phyloP scores from a whole-genome alignment of 1,140 invertebrate species.

The Aradophagus sp. region DNA sequence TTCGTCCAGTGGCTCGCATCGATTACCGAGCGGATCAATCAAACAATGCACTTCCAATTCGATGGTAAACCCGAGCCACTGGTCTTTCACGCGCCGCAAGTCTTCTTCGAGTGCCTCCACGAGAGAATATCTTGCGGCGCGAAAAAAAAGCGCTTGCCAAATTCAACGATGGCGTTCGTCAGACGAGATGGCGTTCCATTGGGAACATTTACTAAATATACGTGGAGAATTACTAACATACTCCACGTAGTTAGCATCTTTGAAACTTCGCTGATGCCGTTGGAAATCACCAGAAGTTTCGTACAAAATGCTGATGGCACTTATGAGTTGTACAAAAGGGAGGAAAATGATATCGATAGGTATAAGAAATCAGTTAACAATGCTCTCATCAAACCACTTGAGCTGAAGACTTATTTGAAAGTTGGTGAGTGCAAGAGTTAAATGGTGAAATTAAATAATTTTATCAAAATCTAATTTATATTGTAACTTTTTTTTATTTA shows the following conservation, averaged over 20 bases:
- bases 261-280: constrained; percentile 79
- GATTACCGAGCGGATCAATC: constrained; percentile 86
- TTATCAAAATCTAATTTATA: too few relatives aligned
- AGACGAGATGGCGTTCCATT: constrained; percentile 79
- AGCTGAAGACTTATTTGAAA: constrained; percentile 83
- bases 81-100: constrained; percentile 82
- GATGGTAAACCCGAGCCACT: constrained; percentile 82
- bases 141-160: constrained; percentile 82
- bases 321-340: constrained; percentile 78
- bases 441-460: constrained; percentile 6
- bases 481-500: too few relatives aligned
- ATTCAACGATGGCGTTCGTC: constrained; percentile 77
- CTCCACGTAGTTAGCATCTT: constrained; percentile 86
- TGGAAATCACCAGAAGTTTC: constrained; percentile 82
- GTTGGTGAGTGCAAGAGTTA: constrained; percentile 78
- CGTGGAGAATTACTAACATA: constrained; percentile 85
- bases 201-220: constrained; percentile 84
- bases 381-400: constrained; percentile 79
- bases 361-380: constrained; percentile 73
- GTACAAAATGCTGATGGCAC: constrained; percentile 81
- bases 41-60: constrained; percentile 86
- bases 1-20: constrained; percentile 84
- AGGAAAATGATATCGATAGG: constrained; percentile 76
- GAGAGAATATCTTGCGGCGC: constrained; percentile 80
- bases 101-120: constrained; percentile 83